Evolutionary conservation across 2,888 invertebrate genomes (phyloP).

Genomic region (Ashinkailepas kermadecensis): DNA sequence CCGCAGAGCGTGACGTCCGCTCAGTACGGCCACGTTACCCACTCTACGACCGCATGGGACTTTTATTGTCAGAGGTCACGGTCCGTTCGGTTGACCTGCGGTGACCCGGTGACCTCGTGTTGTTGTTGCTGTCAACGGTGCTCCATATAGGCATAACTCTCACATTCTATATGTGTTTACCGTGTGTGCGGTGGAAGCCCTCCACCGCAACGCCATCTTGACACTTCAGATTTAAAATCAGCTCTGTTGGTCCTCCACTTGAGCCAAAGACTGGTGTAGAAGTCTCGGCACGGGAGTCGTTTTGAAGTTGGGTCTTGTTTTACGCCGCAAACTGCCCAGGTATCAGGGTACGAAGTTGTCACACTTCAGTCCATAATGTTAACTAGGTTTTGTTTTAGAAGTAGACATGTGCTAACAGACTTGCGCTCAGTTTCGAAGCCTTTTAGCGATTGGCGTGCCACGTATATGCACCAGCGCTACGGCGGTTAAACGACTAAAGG

Average conservation of each 20-base stretch:
- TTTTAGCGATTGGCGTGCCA: too few relatives aligned
- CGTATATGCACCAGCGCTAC: too few relatives aligned
- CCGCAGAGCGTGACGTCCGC: not conserved
- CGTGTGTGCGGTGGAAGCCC: not conserved
- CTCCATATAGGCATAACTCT: conserved; percentile 9
- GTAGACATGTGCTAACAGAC: too few relatives aligned
- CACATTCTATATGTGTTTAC: conserved; percentile 10
- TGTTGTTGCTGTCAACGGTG: not conserved
- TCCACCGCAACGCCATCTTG: conserved; percentile 7
- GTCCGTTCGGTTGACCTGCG: too few relatives aligned
- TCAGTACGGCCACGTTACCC: not conserved
- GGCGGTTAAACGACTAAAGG: too few relatives aligned
- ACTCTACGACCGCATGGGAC: too few relatives aligned
- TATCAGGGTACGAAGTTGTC: conserved; percentile 1
- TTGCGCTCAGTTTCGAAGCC: too few relatives aligned
- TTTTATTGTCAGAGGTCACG: too few relatives aligned
- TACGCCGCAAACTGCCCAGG: not conserved
- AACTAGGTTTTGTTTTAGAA: not conserved
- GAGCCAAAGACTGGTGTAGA: not conserved
- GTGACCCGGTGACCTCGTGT: not conserved
- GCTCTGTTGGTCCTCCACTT: not conserved
- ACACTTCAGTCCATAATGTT: not conserved
- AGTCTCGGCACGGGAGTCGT: not conserved
- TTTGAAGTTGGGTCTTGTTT: not conserved
- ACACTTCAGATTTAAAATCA: not conserved